phyloP scores from a whole-genome alignment of 1,140 invertebrate species.

The Drosophila truncata region DNA sequence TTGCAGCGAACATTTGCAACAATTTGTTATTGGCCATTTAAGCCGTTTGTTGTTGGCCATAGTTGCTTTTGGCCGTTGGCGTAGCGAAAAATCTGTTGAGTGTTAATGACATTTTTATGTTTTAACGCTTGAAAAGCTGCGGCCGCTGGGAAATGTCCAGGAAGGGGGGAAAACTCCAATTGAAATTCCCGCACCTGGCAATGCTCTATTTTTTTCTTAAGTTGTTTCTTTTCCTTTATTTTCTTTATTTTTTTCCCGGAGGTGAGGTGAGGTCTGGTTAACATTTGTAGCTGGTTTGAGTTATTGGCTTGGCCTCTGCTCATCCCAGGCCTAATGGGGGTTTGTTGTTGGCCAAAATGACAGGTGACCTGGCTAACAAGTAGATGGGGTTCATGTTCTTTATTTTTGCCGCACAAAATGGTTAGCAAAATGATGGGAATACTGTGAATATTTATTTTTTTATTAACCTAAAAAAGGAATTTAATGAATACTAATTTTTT shows the following conservation, averaged over 20 bases:
- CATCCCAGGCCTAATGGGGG: slow-evolving; percentile 44
- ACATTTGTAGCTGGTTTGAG: slow-evolving; percentile 40
- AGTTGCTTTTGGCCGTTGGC: slow-evolving; percentile 56
- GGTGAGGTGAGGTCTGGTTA: slow-evolving; percentile 21
- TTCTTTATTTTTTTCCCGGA: neutral
- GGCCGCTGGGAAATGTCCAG: slow-evolving; percentile 26
- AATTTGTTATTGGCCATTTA: slow-evolving; percentile 83
- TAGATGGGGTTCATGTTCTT: neutral
- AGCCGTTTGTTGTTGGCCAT: slow-evolving; percentile 68
- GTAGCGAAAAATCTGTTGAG: slow-evolving; percentile 77
- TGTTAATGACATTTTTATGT: slow-evolving; percentile 83
- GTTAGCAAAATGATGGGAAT: slow-evolving; percentile 14
- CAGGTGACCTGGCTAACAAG: slow-evolving; percentile 43
- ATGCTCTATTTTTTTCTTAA: slow-evolving; percentile 42
- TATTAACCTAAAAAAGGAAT: too few relatives aligned
- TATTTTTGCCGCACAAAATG: slow-evolving; percentile 6
- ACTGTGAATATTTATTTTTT: neutral
- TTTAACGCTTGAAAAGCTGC: slow-evolving; percentile 77
- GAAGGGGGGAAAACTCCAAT: slow-evolving; percentile 47
- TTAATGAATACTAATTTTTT: neutral
- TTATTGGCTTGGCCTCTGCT: slow-evolving; percentile 34
- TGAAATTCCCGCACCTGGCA: slow-evolving; percentile 53
- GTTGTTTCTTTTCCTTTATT: slow-evolving; percentile 1
- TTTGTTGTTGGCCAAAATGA: slow-evolving; percentile 39
- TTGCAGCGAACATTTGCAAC: slow-evolving; percentile 68